phyloP scores from a whole-genome alignment of 2,888 invertebrate species.

The Leptinotarsa tumamoca region DNA sequence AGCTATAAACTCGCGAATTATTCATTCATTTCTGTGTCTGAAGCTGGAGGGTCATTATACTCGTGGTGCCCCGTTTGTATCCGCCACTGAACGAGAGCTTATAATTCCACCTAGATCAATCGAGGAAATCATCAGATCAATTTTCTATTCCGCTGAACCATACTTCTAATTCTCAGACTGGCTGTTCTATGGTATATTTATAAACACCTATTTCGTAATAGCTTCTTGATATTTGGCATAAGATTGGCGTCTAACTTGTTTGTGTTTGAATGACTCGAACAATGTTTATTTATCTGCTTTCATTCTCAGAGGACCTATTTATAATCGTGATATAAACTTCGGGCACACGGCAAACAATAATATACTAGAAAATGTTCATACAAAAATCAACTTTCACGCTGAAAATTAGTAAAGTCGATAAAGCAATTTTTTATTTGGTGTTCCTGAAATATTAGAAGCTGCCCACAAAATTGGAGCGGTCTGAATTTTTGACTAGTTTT shows the following conservation, averaged over 20 bases:
- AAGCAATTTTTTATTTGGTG: too few relatives aligned
- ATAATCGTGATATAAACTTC: slow-evolving; percentile 12
- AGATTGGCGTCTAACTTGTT: slow-evolving; percentile 29
- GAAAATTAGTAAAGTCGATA: too few relatives aligned
- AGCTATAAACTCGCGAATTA: too few relatives aligned
- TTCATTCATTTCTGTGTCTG: too few relatives aligned
- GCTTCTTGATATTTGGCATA: slow-evolving; percentile 26
- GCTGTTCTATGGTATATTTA: slow-evolving; percentile 32
- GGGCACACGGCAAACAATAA: background rate
- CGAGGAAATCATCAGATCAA: background rate
- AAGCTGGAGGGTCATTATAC: too few relatives aligned
- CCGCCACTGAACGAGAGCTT: too few relatives aligned
- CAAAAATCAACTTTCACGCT: too few relatives aligned
- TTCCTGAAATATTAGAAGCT: too few relatives aligned
- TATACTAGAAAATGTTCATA: too few relatives aligned
- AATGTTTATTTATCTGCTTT: slow-evolving; percentile 19
- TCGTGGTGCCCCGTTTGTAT: too few relatives aligned
- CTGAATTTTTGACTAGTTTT: too few relatives aligned
- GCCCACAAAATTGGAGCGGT: too few relatives aligned
- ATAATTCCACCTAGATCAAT: background rate
- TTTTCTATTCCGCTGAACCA: slow-evolving; percentile 28
- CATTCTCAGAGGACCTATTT: slow-evolving; percentile 2
- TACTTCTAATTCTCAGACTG: slow-evolving; percentile 30
- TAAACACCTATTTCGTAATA: slow-evolving; percentile 41
- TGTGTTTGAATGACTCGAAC: slow-evolving; percentile 23